Base-by-base conservation (phyloP, 2,797 vertebrate genomes). In the Sciaenops ocellatus region DNA sequence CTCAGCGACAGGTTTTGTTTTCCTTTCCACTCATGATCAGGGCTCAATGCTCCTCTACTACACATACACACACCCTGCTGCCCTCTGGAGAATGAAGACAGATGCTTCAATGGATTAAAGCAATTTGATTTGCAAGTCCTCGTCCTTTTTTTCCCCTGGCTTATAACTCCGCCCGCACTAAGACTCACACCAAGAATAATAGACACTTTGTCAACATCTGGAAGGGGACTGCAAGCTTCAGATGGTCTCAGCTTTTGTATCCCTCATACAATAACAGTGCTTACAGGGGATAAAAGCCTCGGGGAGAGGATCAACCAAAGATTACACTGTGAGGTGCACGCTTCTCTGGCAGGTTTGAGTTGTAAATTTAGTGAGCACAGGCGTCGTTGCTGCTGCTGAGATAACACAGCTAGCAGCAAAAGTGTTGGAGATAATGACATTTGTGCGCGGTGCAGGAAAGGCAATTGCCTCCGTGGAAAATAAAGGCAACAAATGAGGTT, bases 51-150 rank as follows among this genome's bases (percentile, higher is more conserved):
- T 69, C 69, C 67, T 76, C 55, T 55, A 78, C 82, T 81, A 24
- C 67, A 73, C 83, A 73, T 72, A 78, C 85, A 24, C 69, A 73
- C 83, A 73, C 76, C 79, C 85, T 62, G 76, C 73, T 65, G 70
- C 82, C 86, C 90, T 87, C 85, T 70, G 34, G 85, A 89, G 89
- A 91, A 90, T 65, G 61, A 88, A 88, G 76, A 87, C 89, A 90
- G 90, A 93, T 89, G 90, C 85, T 89, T 87, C 85, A 69, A 65
- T 79, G 86, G 84, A 90, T 92, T 89, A 84, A 84, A 86, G 69
- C 81, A 87, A 88, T 91, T 91, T 89, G 83, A 93, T 91, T 86
- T 90, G 83, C 89, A 91, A 87, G 89, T 85, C 77, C 75, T 85
- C 69, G 89, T 85, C 77, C 75, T 85, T 67, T 63, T 13, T 70